Evolutionary conservation across 2,888 invertebrate species (phyloP), one percentile per base, ranked within the genome.

Genomic region (Theodoxus fluviatilis): DNA sequence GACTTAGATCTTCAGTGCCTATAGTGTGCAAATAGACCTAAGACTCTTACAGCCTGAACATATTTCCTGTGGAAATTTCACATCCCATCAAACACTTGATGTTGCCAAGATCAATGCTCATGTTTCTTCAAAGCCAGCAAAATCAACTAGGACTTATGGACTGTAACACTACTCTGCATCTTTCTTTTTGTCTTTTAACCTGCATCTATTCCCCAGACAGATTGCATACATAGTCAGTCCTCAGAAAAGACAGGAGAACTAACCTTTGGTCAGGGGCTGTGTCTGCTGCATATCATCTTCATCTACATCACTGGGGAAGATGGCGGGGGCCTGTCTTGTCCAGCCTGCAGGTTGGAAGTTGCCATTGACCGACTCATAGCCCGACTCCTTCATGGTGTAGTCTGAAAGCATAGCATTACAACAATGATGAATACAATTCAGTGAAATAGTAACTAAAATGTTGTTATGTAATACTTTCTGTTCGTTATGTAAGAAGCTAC

Each of bases 241-340:
- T 68, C 37, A 74, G 74, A 40, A 75, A n/a, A n/a, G 78, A 38
- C n/a, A n/a, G n/a, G n/a, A n/a, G n/a, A 78, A 77, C 61, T 81
- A 79, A 9, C 77, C 78, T n/a, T 72, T 69, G 7, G 78, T 78
- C 31, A 78, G 67, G 1, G 75, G 76, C 1, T 76, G 71, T 3
- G 74, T 71, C 47, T 76, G 76, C 37, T 73, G 63, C 7, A 37
- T 7, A 35, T 77, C 76, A 64, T 82, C 83, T 57, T 80, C 81
- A 70, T 82, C 81, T 12, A 81, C 81, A 73, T 83, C 84, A 72
- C 81, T 81, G 9, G 82, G 83, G 73, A 82, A 83, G 68, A 83
- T 81, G 66, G 80, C 81, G 1, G 80, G 78, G 2, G 73, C 52
- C 2, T 77, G 73, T 6, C 80, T 73, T 6, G 76, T 76, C 59